Evolutionary conservation across 2,888 invertebrate species (phyloP), one percentile per base, ranked within the genome.

Genomic region (Idaea biselata): DNA sequence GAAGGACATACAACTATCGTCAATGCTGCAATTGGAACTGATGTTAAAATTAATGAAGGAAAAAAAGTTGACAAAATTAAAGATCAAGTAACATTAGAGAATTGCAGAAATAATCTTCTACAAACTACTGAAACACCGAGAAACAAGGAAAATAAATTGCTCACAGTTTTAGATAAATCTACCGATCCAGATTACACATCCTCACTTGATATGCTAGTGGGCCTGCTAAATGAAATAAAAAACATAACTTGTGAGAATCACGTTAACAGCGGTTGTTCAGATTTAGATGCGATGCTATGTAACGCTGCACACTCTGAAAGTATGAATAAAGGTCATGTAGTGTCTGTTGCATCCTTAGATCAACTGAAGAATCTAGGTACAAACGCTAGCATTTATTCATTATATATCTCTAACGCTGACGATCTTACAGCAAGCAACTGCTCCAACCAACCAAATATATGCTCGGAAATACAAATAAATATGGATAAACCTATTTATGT

Each of bases 201-300:
- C 17, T 91, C 91, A 5, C 79, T 92, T 8, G 91, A 91, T 61
- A 82, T 90, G 69, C 72, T 92, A 65, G 86, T 88, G 4, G 84
- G 85, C 16, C 78, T 92, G 58, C 76, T 92, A 59, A 88, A 87
- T 69, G 91, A 92, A 77, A 92, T 92, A 67, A 84, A 87, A 71
- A 90, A 87, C 62, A 90, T 91, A 63, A 86, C 88, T 1, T 80
- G 83, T 67, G 83, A 87, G 63, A 78, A 81, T 6, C 76, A 82
- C 53, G 66, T 71, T 31, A 64, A 65, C 1, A 62, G 67, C 17
- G 61, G 77, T 55, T 65, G 64, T 58, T 74, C 70, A 60, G 74
- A 81, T 59, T 59, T 83, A 2, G 76, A 83, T 73, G 72, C 71
- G n/a, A 75, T 84, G 58, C 68, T 81, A 53, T 79, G 75, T 60